Evolutionary conservation across 2,797 vertebrate genomes (phyloP).

Genomic region (Clarias pachynema): DNA sequence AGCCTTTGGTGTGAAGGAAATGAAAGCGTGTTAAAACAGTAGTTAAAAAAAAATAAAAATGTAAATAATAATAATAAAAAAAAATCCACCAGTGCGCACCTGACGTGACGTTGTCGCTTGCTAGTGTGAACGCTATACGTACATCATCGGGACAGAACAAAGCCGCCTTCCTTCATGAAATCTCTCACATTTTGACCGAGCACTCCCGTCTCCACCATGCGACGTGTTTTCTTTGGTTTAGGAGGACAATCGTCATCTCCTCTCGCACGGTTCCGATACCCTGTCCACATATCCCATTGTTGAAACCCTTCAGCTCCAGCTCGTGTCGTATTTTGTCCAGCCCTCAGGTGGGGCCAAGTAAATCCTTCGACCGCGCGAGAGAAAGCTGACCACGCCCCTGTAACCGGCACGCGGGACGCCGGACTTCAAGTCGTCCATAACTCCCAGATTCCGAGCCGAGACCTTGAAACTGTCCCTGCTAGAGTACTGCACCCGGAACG

Average conservation of each 20-base stretch:
- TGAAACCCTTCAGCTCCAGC: conserved; percentile 85
- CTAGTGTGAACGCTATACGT: background rate
- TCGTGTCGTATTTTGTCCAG: conserved; percentile 88
- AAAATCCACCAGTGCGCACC: background rate
- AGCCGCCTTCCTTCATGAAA: conserved; percentile 17
- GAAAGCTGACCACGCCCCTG: conserved; percentile 86
- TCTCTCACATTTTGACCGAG: conserved; percentile 24
- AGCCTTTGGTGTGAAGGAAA: conserved; percentile 1
- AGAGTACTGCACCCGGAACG: conserved; percentile 86
- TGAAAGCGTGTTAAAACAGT: background rate
- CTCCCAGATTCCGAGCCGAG: conserved; percentile 84
- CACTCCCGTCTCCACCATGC: conserved; percentile 31
- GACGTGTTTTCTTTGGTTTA: conserved; percentile 75
- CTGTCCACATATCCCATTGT: conserved; percentile 7
- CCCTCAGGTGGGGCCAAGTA: conserved; percentile 85
- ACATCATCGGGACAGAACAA: background rate
- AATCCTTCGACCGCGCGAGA: conserved; percentile 86
- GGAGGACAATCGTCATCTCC: conserved; percentile 60
- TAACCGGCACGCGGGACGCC: conserved; percentile 93
- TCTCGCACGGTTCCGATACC: conserved; percentile 32
- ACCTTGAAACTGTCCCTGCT: conserved; percentile 90
- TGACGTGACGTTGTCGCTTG: conserved; percentile 2
- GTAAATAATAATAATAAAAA: background rate
- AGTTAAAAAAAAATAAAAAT: background rate
- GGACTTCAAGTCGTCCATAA: conserved; percentile 96